These are phyloP conservation scores for Idaea dimidiata DNA, from an alignment of 2,888 invertebrate genomes.

Conservation along the genomic window DNA sequence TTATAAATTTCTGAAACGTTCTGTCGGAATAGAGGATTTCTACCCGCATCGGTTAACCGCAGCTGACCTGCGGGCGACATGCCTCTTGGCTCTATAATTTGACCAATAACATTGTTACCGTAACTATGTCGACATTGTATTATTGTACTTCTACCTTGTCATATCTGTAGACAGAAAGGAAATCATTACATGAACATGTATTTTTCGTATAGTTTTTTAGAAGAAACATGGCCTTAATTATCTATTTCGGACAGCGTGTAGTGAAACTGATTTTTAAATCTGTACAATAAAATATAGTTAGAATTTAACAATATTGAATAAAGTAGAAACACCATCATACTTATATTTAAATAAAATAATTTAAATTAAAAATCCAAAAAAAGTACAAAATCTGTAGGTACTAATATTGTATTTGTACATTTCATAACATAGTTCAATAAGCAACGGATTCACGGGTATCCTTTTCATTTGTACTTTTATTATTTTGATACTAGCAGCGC, in stretches of 20 bases:
- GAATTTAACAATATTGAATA: too few species aligned
- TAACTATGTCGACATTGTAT: constrained; percentile 18
- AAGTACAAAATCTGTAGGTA: too few species aligned
- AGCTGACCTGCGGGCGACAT: constrained; percentile 52
- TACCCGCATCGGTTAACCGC: constrained; percentile 69
- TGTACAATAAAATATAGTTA: too few species aligned
- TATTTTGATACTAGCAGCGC: too few species aligned
- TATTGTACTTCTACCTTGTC: constrained; percentile 2
- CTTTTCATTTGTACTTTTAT: too few species aligned
- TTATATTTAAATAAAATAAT: too few species aligned
- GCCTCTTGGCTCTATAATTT: constrained; percentile 45
- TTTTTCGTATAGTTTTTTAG: neutral
- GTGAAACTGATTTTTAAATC: neutral
- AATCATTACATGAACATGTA: neutral
- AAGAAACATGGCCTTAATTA: neutral
- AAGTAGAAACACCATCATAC: too few species aligned
- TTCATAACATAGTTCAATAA: too few species aligned
- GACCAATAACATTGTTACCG: constrained; percentile 49
- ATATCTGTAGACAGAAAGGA: neutral
- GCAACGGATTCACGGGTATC: too few species aligned
- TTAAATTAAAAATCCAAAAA: too few species aligned
- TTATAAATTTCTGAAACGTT: constrained; percentile 33
- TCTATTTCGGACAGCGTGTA: neutral
- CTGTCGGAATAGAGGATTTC: constrained; percentile 45
- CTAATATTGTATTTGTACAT: too few species aligned